Evolutionary conservation across 2,888 invertebrate genomes (phyloP), one percentile per base, ranked within the genome.

Genomic region (Orchesellides sinensis): DNA sequence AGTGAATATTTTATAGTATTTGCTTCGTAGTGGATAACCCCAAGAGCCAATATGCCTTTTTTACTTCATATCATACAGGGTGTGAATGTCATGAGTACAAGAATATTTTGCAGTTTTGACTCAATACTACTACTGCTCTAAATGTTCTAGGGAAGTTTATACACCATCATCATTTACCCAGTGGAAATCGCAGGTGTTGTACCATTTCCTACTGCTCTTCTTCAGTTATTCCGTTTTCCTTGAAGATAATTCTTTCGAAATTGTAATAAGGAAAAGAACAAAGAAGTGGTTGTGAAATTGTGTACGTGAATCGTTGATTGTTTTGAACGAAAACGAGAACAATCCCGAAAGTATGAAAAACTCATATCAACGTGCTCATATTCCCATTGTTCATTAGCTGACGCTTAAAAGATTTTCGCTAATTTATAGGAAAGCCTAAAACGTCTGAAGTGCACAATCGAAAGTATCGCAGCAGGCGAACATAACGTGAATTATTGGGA

Each of bases 121-220:
- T 8, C 40, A 40, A 40, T 40, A n/a, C n/a, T 40, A 32, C 32
- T 32, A 32, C 5, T 32, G 40, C 40, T 40, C 10, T n/a, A 40
- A 40, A 66, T 49, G 66, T 49, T 10, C 14, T 25, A 23, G 19
- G 21, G 54, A 12, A 23, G 54, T 10, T 52, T 2, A 6, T 14
- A 47, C n/a, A 40, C 40, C 40, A 40, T 40, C n/a, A 40, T 10
- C 14, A 47, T 17, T 47, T 14, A 47, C 47, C n/a, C 10, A 40
- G 54, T 45, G 40, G 75, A 75, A 75, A 75, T 56, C 63, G 56
- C 66, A 75, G 66, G 75, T 75, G 75, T 66, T 45, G n/a, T n/a
- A n/a, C n/a, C n/a, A n/a, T n/a, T n/a, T n/a, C n/a, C 21, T 47
- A 32, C 29, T 32, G 23, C 40, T 40, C 40, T 63, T 40, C 12